These are phyloP conservation scores for Parazoanthus swiftii DNA, from an alignment of 92 coral and sea anemone genomes.

Conservation along the genomic window DNA sequence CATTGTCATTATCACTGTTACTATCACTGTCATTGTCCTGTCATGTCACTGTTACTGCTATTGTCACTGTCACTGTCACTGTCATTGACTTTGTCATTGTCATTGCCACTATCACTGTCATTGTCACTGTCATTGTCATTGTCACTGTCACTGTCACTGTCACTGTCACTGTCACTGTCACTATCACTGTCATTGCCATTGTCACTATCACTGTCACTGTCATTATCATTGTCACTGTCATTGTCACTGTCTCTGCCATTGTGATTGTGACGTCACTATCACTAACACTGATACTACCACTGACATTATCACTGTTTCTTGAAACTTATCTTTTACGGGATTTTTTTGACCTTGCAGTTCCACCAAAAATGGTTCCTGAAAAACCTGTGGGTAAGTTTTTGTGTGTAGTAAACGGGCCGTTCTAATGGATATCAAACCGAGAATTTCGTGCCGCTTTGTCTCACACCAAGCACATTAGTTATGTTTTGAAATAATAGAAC, in stretches of 20 bases:
- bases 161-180: no score
- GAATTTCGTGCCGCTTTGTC: conserved; percentile 21
- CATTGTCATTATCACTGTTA: background rate
- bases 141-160: background rate
- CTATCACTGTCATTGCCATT: background rate
- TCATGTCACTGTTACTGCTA: background rate
- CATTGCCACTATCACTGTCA: background rate
- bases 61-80: background rate
- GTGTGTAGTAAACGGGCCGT: background rate
- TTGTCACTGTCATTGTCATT: no score
- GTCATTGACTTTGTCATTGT: no score
- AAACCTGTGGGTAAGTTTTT: conserved; percentile 26
- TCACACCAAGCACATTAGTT: conserved; percentile 28
- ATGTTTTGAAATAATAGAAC: conserved; percentile 41
- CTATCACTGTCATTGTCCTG: no score
- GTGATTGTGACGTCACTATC: no score
- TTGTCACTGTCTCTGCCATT: background rate
- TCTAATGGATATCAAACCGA: background rate
- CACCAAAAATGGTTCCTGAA: conserved; percentile 23
- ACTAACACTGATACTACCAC: background rate
- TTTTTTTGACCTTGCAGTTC: background rate
- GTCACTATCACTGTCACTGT: no score
- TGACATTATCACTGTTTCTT: background rate
- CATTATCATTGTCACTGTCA: background rate
- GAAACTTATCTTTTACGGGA: background rate